Conservation (phyloP, 1,140 invertebrate species). For the Drosophila paulistorum region DNA sequence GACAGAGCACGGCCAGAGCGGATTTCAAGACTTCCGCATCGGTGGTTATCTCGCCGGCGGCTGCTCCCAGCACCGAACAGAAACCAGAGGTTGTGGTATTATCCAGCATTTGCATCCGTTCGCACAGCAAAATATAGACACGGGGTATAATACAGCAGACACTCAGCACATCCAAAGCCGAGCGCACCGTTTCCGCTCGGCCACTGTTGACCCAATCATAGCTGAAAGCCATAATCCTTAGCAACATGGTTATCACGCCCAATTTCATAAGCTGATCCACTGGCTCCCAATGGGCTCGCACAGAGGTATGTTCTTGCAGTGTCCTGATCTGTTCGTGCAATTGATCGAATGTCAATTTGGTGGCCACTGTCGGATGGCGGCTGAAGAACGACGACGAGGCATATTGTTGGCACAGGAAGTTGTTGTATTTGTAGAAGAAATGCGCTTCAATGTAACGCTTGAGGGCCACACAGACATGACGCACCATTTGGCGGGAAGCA, state of each 20-base stretch:
- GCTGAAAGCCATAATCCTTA: constrained; percentile 94
- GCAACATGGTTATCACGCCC: constrained; percentile 91
- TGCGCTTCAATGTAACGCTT: constrained; percentile 97
- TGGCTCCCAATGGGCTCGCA: constrained; percentile 91
- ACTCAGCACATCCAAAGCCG: constrained; percentile 94
- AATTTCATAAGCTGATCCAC: constrained; percentile 93
- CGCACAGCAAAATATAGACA: constrained; percentile 91
- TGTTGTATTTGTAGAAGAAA: constrained; percentile 92
- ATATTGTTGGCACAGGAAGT: constrained; percentile 86
- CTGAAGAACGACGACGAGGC: constrained; percentile 57
- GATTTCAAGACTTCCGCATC: constrained; percentile 96
- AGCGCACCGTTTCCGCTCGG: constrained; percentile 92
- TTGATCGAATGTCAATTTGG: constrained; percentile 88
- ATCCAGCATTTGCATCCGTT: constrained; percentile 90
- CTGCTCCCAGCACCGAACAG: constrained; percentile 90
- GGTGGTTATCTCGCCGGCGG: constrained; percentile 94
- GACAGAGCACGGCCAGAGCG: constrained; percentile 93
- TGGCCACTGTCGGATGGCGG: constrained; percentile 63
- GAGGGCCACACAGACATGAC: constrained; percentile 95
- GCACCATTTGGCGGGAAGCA: constrained; percentile 95
- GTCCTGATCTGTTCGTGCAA: constrained; percentile 93
- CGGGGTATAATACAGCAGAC: constrained; percentile 95
- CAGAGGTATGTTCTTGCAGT: constrained; percentile 90
- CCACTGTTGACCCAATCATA: constrained; percentile 96
- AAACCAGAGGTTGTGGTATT: constrained; percentile 88